A percentile compares a stretch with the other conserved stretches of the same genome.
Evolutionary conservation across 2,113 vertebrate genomes (phyloP).

Genomic region (Salvelinus sp.): DNA sequence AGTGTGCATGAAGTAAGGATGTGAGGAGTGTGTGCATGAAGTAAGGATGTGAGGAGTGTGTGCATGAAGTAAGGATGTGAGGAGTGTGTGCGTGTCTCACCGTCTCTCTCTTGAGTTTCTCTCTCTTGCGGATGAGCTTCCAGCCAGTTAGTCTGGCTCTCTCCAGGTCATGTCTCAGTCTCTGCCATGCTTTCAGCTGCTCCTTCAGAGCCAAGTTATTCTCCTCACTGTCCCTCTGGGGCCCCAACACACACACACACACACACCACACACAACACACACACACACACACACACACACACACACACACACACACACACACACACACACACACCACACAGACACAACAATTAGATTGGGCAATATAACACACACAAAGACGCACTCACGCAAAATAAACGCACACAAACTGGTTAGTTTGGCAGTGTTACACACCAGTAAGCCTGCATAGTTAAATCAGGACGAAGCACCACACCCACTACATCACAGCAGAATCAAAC

Average conservation of each 20-base stretch:
- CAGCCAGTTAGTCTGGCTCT: conserved; percentile 90
- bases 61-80: no score
- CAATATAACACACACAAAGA: neutral
- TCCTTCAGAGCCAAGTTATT: conserved; percentile 93
- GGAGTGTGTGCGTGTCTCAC: conserved; percentile 67
- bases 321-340: conserved; percentile 27
- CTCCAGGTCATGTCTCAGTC: conserved; percentile 95
- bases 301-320: conserved; percentile 26
- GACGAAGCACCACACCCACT: no score
- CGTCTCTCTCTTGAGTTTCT: conserved; percentile 97
- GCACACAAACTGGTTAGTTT: no score
- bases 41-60: no score
- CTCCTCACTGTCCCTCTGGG: conserved; percentile 92
- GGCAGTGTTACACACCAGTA: no score
- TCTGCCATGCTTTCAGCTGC: conserved; percentile 98
- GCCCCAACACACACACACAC: conserved; percentile 44
- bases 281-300: conserved; percentile 30
- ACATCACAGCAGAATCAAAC: no score
- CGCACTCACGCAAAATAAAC: neutral
- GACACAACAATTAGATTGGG: neutral
- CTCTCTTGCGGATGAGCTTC: conserved; percentile 98
- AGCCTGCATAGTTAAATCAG: no score
- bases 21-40: neutral
- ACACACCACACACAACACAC: conserved; percentile 21
- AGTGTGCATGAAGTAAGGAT: neutral